These are phyloP conservation scores for Pygocentrus nattereri DNA, from an alignment of 2,797 vertebrate genomes.

Conservation along the genomic window DNA sequence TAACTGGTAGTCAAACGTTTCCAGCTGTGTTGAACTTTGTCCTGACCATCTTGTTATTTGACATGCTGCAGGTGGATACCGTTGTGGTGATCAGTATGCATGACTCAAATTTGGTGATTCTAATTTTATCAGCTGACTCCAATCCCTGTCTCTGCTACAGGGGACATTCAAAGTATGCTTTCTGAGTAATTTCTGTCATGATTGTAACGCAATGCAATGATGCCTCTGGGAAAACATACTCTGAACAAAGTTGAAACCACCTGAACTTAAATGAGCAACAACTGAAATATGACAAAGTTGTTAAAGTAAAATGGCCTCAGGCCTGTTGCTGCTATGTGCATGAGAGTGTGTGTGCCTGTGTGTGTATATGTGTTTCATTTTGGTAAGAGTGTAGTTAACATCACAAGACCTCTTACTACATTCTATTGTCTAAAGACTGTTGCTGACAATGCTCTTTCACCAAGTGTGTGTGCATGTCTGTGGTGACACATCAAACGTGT, in stretches of 20 bases:
- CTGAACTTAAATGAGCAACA: conserved; percentile 5
- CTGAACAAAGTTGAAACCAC: not conserved
- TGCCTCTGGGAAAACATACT: not conserved
- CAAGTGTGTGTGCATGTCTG: conserved; percentile 1
- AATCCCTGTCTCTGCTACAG: not conserved
- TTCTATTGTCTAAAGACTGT: conserved; percentile 74
- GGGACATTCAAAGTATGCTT: not conserved
- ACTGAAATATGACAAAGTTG: conserved; percentile 13
- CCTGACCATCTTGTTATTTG: too few species aligned
- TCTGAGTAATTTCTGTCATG: not conserved
- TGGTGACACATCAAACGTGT: conserved; percentile 73
- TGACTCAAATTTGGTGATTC: too few species aligned
- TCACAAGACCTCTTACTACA: conserved; percentile 42
- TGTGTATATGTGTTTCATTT: conserved; percentile 5
- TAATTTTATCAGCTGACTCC: too few species aligned
- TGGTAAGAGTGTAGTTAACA: not conserved
- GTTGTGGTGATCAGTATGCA: too few species aligned
- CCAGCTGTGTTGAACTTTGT: too few species aligned
- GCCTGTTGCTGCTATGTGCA: not conserved
- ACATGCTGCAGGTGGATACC: too few species aligned
- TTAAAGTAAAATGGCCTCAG: not conserved
- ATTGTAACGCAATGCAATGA: not conserved
- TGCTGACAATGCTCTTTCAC: conserved; percentile 67
- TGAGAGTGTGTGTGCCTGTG: not conserved
- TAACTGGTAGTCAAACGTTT: too few species aligned